Evolutionary conservation across 2,888 invertebrate species (phyloP).

Genomic region (Branchipolynoe longqiensis): DNA sequence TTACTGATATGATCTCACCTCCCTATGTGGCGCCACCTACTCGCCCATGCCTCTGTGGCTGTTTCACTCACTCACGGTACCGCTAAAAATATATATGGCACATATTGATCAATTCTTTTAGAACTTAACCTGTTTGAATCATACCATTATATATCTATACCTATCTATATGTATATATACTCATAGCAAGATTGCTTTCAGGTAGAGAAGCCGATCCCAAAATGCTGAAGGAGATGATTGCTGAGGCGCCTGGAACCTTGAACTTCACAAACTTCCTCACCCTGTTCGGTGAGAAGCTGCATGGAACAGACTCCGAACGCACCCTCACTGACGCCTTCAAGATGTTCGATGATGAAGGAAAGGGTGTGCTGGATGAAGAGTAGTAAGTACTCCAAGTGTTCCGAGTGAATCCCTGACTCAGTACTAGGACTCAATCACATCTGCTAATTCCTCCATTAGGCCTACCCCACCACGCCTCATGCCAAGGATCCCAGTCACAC

Average conservation of each 20-base stretch:
- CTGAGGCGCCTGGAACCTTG: conserved; percentile 80
- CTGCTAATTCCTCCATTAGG: background rate
- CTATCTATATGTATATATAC: background rate
- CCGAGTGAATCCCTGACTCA: background rate
- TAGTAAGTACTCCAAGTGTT: conserved; percentile 80
- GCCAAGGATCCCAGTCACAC: background rate
- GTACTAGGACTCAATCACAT: background rate
- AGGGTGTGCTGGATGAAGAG: conserved; percentile 82
- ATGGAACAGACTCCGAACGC: conserved; percentile 83
- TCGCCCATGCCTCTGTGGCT: too few species aligned
- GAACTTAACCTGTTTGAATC: too few species aligned
- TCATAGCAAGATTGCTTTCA: too few species aligned
- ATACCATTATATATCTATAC: too few species aligned
- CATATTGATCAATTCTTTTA: too few species aligned
- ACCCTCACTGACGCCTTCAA: conserved; percentile 83
- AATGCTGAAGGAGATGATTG: conserved; percentile 80
- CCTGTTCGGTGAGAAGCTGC: conserved; percentile 82
- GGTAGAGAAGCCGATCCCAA: conserved; percentile 69
- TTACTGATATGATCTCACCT: too few species aligned
- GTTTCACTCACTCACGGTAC: too few species aligned
- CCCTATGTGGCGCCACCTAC: too few species aligned
- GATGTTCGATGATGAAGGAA: conserved; percentile 83
- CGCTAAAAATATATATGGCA: too few species aligned
- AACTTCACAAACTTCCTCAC: conserved; percentile 82
- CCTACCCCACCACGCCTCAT: too few species aligned